Evolutionary conservation across 1,140 invertebrate genomes (phyloP).

Genomic region (Drosophila serrata): DNA sequence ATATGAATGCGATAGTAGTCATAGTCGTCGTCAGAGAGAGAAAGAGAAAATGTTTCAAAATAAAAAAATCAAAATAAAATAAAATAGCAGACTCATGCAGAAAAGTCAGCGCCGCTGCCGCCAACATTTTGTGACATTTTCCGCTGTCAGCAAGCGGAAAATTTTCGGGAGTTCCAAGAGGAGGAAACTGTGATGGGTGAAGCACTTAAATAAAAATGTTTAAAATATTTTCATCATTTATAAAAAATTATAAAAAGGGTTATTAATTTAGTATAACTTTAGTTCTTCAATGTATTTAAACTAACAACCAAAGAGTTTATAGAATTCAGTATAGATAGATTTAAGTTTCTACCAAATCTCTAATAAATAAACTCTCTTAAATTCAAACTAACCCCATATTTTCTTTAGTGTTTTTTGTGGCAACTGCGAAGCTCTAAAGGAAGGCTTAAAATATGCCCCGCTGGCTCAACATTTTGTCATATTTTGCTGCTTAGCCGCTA

Average conservation of each 20-base stretch:
- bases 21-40: slow-evolving; percentile 29
- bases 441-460: slow-evolving; percentile 65
- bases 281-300: too few species aligned
- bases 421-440: slow-evolving; percentile 35
- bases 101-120: slow-evolving; percentile 44
- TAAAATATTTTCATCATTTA: not conserved
- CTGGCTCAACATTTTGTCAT: slow-evolving; percentile 69
- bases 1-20: slow-evolving; percentile 76
- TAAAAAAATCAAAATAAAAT: slow-evolving; percentile 26
- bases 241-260: not conserved
- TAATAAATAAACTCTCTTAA: not conserved
- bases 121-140: slow-evolving; percentile 66
- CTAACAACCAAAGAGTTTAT: too few species aligned
- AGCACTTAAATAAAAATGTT: slow-evolving; percentile 15
- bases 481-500: slow-evolving; percentile 62
- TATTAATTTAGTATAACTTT: too few species aligned
- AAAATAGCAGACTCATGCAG: slow-evolving; percentile 74
- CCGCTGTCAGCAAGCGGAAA: slow-evolving; percentile 47
- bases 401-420: slow-evolving; percentile 13
- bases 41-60: slow-evolving; percentile 29
- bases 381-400: not conserved
- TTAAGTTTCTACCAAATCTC: too few species aligned
- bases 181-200: not conserved
- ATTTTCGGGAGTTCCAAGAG: slow-evolving; percentile 5
- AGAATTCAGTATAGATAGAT: too few species aligned